Evolutionary conservation across 2,797 vertebrate genomes (phyloP).

Genomic region (Lepilemur septentrionalis): DNA sequence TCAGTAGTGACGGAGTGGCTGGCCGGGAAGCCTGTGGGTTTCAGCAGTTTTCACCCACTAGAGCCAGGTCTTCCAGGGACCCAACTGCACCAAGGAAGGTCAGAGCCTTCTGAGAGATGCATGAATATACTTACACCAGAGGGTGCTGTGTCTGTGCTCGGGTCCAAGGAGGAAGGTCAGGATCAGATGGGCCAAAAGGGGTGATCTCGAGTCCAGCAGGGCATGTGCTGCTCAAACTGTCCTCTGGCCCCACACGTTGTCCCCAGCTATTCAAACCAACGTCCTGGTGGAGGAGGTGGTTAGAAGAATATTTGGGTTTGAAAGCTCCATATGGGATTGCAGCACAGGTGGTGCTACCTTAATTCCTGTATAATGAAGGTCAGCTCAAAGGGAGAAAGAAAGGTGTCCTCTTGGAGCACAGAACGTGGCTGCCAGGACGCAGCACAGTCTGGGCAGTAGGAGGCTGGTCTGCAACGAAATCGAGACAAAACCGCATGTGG

Average conservation of each 20-base stretch:
- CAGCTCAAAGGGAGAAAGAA: background rate
- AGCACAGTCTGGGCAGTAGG: accelerated
- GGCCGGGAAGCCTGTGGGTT: background rate
- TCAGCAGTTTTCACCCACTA: accelerated
- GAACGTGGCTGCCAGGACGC: accelerated
- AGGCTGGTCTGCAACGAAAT: too few relatives aligned
- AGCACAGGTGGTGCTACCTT: background rate
- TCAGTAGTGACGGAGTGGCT: background rate
- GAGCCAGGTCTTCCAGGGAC: background rate
- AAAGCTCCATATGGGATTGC: background rate
- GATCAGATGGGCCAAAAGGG: too few relatives aligned
- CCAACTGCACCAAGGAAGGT: background rate
- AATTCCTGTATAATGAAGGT: background rate
- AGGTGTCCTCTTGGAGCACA: accelerated
- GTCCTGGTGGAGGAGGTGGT: background rate
- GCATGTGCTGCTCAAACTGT: accelerated
- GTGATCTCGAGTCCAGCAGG: background rate
- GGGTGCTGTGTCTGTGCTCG: accelerated
- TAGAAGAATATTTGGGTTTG: background rate
- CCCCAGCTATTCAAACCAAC: too few relatives aligned
- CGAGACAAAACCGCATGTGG: background rate
- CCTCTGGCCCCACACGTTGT: background rate
- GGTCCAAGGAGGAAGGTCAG: background rate
- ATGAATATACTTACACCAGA: too few relatives aligned
- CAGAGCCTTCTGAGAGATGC: background rate